Percentiles rank a stretch among this genome's conserved stretches.
Evolutionary conservation across 2,113 vertebrate genomes (phyloP).

Genomic region (Amphiprion ocellaris): DNA sequence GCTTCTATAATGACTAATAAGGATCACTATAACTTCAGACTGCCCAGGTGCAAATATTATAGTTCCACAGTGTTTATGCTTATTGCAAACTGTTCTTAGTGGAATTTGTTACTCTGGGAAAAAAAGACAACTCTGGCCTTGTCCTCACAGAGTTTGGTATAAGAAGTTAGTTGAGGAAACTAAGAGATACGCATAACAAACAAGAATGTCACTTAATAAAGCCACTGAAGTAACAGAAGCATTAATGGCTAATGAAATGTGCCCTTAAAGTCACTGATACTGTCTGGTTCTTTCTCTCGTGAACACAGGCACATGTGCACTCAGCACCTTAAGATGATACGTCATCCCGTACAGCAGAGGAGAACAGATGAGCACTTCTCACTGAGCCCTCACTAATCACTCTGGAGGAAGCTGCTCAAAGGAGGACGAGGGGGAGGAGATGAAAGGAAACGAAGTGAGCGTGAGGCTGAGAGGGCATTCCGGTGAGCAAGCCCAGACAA

Average conservation of each 20-base stretch:
- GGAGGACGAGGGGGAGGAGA: constrained; percentile 56
- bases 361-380: constrained; percentile 63
- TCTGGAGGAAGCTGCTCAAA: constrained; percentile 63
- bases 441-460: constrained; percentile 75
- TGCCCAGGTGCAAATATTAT: too few relatives aligned
- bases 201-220: not conserved
- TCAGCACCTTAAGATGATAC: constrained; percentile 56
- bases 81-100: too few relatives aligned
- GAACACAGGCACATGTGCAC: constrained; percentile 36
- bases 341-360: constrained; percentile 55
- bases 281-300: not conserved
- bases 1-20: too few relatives aligned
- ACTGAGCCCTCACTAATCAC: constrained; percentile 74
- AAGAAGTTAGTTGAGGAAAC: too few relatives aligned
- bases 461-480: constrained; percentile 76
- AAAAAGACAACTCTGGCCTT: too few relatives aligned
- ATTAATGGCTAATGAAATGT: not conserved
- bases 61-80: too few relatives aligned
- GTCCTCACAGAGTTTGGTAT: too few relatives aligned
- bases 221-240: not conserved
- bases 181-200: not conserved
- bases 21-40: too few relatives aligned
- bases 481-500: constrained; percentile 78
- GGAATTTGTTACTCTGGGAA: too few relatives aligned
- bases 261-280: not conserved